Base-by-base conservation (phyloP, 2,797 vertebrate species). In the Synanceia verrucosa region DNA sequence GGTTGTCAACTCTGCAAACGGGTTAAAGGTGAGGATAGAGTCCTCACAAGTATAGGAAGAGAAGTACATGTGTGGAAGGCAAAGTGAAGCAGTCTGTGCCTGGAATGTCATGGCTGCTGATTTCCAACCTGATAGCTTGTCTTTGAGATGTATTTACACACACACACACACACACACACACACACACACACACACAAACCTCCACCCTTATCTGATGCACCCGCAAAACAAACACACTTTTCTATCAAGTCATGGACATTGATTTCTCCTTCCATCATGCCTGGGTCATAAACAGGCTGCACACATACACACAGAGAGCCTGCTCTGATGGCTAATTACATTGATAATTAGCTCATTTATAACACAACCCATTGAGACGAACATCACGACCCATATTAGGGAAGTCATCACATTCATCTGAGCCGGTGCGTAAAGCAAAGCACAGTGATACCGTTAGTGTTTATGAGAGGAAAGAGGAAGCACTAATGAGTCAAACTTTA, bases 71-170 rank as follows among this genome's bases (percentile, higher is more conserved):
- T 65, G 62, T 70, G 23, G 50, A 67, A 58, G 62, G 26, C 31
- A 60, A 82, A 87, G 60, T 70, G 78, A 82, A 76, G 50, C 78
- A 59, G 70, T 50, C 62, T 81, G 84, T 63, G 44, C 24, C 33
- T 74, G 87, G 83, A 89, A 89, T 89, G 84, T 81, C 21, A 62
- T 61, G 73, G 73, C 80, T 65, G 55, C 66, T 77, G 85, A 91
- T 88, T 78, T 71, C 79, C 57, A 66, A 50, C 57, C 61, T 16
- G 76, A 88, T 85, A 73, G 26, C 19, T 65, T 39, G 43, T 74
- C 76, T 86, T 90, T 85, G 81, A 90, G 86, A 62, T 37, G 3
- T 33, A 23, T 19, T 63, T 65, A 52, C 52, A 51, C 13, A 28
- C 37, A 46, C 26, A 48, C 56, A 59, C 51, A 52, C 33, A 3